Percentiles rank a stretch among this genome's conserved stretches.
phyloP scores from a whole-genome alignment of 64 coral and sea anemone genomes.

The Dendrophyllia cribrosa region DNA sequence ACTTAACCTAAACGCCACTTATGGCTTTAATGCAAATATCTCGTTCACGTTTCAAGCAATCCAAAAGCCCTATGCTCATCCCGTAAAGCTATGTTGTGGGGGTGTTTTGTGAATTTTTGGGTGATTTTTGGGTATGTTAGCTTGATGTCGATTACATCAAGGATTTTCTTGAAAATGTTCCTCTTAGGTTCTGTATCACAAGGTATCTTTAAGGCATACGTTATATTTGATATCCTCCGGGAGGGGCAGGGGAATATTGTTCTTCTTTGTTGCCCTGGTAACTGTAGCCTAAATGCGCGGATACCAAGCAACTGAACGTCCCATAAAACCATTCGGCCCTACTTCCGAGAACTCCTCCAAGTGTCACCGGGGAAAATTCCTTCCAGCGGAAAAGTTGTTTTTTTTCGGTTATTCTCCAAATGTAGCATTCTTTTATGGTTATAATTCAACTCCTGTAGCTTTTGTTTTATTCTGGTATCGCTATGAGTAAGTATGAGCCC shows the following conservation, averaged over 20 bases:
- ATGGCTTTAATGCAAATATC: too few relatives aligned
- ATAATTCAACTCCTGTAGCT: background rate
- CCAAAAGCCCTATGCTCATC: too few relatives aligned
- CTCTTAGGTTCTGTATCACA: too few relatives aligned
- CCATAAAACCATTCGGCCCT: background rate
- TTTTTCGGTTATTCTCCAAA: conserved; percentile 1
- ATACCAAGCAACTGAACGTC: background rate
- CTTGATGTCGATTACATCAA: too few relatives aligned
- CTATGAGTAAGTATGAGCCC: conserved; percentile 28
- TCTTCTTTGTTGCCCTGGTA: background rate
- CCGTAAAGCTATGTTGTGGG: too few relatives aligned
- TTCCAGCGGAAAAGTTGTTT: background rate
- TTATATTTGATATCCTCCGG: background rate
- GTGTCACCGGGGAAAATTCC: conserved; percentile 7
- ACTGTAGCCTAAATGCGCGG: background rate
- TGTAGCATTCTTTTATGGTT: background rate
- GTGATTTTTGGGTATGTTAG: too few relatives aligned
- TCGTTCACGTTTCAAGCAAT: too few relatives aligned
- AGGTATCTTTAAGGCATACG: too few relatives aligned
- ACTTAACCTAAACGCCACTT: too few relatives aligned
- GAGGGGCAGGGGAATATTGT: background rate
- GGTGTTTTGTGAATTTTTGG: too few relatives aligned
- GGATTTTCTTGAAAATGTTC: too few relatives aligned
- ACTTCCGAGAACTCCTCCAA: background rate
- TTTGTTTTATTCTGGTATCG: conserved; percentile 6